Conservation (phyloP, 2,797 vertebrate species). For the Etheostoma nigrum region DNA sequence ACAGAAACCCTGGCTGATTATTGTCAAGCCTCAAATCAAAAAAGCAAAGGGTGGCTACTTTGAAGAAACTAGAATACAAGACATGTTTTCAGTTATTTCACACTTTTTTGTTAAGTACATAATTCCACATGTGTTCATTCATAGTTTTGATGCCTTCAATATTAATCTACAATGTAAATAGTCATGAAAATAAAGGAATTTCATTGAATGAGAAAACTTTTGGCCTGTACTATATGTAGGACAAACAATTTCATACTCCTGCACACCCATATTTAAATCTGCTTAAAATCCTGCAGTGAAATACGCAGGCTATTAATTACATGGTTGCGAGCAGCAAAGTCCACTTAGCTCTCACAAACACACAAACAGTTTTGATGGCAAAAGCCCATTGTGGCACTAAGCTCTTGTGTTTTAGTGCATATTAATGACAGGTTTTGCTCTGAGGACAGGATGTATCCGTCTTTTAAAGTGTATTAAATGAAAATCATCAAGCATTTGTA, state of each 20-base stretch:
- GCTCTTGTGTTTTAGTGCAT: constrained; percentile 80
- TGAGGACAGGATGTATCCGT: constrained; percentile 73
- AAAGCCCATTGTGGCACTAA: constrained; percentile 80
- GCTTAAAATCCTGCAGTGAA: constrained; percentile 56
- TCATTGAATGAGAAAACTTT: no score
- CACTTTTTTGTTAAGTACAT: no score
- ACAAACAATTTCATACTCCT: constrained; percentile 19
- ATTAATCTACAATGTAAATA: no score
- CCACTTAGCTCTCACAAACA: constrained; percentile 45
- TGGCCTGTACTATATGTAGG: neutral
- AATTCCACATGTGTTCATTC: no score
- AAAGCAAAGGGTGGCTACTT: no score
- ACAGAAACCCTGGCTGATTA: constrained; percentile 80
- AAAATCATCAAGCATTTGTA: constrained; percentile 81
- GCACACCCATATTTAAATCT: constrained; percentile 56
- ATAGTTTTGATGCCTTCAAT: no score
- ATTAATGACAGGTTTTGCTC: constrained; percentile 77
- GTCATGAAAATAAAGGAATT: no score
- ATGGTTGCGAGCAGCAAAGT: constrained; percentile 59
- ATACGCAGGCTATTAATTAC: constrained; percentile 75
- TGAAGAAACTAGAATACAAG: no score
- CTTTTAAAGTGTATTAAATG: constrained; percentile 85
- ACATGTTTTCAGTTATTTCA: no score
- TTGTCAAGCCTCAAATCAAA: constrained; percentile 78
- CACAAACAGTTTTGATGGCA: constrained; percentile 70